Base-by-base conservation (phyloP, 2,888 invertebrate species). In the Crioceris asparagi region DNA sequence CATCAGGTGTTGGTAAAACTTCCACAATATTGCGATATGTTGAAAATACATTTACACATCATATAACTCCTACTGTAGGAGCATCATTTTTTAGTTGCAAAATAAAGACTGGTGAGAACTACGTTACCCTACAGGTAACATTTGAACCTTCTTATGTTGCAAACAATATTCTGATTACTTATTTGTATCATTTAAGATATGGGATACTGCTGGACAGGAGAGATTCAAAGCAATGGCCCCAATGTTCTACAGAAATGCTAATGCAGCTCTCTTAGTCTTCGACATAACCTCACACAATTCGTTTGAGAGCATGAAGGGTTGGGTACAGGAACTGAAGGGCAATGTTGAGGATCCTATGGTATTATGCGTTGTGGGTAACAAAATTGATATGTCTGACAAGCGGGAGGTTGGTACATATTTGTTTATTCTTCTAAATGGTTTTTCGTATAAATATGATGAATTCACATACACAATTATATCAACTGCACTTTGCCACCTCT, bases 181-280 rank as follows among this genome's bases (percentile, higher is more conserved):
- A 29, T 14, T n/a, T 10, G 11, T 23, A 12, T 43, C 32, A 15
- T 41, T 42, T 36, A 64, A 86, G 78, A 79, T 88, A 3, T 88
- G 88, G 88, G 88, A 88, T 62, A 88, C 88, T 1, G 87, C 88
- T 0, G 88, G 88, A 0, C 86, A 88, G 58, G 88, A 88, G 62
- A 62, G 87, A 33, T 93, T 90, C 61, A 74, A 84, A 41, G 82
- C 92, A 0, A 91, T 93, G 80, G 88, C 90, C 0, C 92, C 93
- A 5, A 88, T 92, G 87, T 93, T 92, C 61, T 93, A 93, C 60
- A 70, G 92, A 35, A 90, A 88, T 57, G 84, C 91, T 0, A 90
- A 88, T 60, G 90, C 87, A 0, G 92, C 92, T 0, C 70, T 92
- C 32, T 66, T 92, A 32, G 81, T 91, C 0, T 93, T 83, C 58